A percentile compares a stretch with the other conserved stretches of the same genome.
Conservation (phyloP, 2,113 vertebrate species). For the Podilymbus podiceps region DNA sequence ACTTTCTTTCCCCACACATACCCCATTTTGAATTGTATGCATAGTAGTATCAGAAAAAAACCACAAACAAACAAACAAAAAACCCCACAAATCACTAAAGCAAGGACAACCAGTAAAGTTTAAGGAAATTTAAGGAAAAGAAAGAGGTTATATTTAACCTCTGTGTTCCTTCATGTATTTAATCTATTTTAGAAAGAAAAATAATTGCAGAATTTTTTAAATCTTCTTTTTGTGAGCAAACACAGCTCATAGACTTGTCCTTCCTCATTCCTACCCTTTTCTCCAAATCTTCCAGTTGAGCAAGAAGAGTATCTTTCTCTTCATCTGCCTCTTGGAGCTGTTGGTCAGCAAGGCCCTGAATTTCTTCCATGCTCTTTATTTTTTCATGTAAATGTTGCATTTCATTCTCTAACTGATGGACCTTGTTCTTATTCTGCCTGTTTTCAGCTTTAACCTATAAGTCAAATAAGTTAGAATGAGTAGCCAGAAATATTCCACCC, state of each 20-base stretch:
- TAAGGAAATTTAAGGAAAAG: neutral
- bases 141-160: neutral
- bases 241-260: neutral
- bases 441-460: conserved; percentile 76
- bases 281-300: conserved; percentile 79
- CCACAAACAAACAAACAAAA: no score
- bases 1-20: neutral
- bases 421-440: conserved; percentile 66
- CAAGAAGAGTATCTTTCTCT: conserved; percentile 78
- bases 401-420: conserved; percentile 76
- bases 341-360: conserved; percentile 79
- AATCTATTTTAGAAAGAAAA: neutral
- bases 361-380: conserved; percentile 78
- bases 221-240: neutral
- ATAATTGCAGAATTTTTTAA: neutral
- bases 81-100: neutral
- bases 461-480: neutral
- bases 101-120: neutral
- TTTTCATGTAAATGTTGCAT: conserved; percentile 72
- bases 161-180: neutral
- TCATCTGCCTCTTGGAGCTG: conserved; percentile 83
- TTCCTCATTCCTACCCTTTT: conserved; percentile 70
- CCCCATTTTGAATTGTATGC: neutral
- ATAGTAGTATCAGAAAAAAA: neutral
- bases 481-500: neutral